Base-by-base conservation (phyloP, 1,140 invertebrate genomes). In the Drosophila aff. region DNA sequence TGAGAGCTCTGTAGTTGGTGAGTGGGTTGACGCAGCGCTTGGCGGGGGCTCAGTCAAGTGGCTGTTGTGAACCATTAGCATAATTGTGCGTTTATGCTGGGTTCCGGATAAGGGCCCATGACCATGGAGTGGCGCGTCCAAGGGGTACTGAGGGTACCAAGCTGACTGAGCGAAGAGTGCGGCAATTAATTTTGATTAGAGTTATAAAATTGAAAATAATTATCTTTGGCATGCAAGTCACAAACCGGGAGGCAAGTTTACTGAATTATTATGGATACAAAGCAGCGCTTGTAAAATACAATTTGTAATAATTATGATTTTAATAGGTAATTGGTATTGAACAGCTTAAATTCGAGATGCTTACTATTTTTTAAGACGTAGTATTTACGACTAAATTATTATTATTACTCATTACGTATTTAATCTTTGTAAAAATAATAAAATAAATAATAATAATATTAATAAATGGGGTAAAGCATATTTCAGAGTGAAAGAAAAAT, bases 41-140 rank as follows among this genome's bases (percentile, higher is more conserved):
- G 15, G 50, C 28, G 66, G 59, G 44, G 47, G 61, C 41, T 80
- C 72, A 47, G 63, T 83, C 69, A 89, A 89, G 84, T 89, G 77
- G 38, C n/a, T 50, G 47, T 50, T 26, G 26, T 18, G 2, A 52
- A 52, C 49, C 49, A 52, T 52, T 52, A 52, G 49, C 49, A 52
- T 52, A 52, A 52, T 52, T 52, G 49, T 52, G 49, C 49, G 49
- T 52, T 52, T 52, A 52, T 52, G 49, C 49, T 52, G 49, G 49
- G 49, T 52, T 52, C 21, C n/a, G 31, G 13, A 28, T 40, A 21
- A 69, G 47, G 50, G 52, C 52, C 52, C 28, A 3, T 23, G 31
- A 21, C 31, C 28, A 36, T 31, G 15, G 33, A 55, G 18, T 16
- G 44, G 44, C n/a, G 4, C 2, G 44, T 38, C 21, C 16, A 28